Percentiles rank a stretch among this genome's conserved stretches.
phyloP scores from a whole-genome alignment of 1,140 invertebrate species.

The Brachionus koreanus region DNA sequence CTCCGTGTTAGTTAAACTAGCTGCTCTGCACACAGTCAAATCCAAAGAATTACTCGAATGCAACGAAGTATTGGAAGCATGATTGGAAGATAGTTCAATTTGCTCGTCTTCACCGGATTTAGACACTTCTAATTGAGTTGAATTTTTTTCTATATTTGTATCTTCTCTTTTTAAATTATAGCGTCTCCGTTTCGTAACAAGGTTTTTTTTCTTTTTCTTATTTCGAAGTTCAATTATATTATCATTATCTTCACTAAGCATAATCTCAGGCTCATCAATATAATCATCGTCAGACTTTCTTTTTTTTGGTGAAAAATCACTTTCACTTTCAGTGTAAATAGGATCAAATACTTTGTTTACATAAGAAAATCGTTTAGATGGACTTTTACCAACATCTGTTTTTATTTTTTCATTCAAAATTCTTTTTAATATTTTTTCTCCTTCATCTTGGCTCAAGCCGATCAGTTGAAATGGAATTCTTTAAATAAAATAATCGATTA shows the following conservation, averaged over 20 bases:
- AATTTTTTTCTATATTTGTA: not conserved
- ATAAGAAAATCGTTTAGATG: not conserved
- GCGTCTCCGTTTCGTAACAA: not conserved
- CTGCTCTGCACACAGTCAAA: slow-evolving; percentile 17
- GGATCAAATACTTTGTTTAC: not conserved
- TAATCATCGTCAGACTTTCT: not conserved
- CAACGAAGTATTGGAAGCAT: not conserved
- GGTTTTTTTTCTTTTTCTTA: not conserved
- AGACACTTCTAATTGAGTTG: not conserved
- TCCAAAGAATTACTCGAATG: not conserved
- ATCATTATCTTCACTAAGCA: not conserved
- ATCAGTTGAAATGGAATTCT: not conserved
- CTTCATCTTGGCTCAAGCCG: not conserved
- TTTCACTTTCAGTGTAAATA: not conserved
- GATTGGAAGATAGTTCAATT: not conserved
- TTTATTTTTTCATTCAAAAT: not conserved
- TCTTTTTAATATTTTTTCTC: not conserved
- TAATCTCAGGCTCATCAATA: not conserved
- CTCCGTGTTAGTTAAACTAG: not conserved
- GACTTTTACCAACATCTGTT: not conserved
- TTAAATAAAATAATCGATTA: not conserved
- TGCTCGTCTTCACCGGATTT: not conserved
- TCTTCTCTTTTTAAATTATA: not conserved
- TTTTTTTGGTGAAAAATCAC: not conserved
- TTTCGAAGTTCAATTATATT: not conserved